Base-by-base conservation (phyloP, 2,797 vertebrate species). In the Acridotheres tristis region DNA sequence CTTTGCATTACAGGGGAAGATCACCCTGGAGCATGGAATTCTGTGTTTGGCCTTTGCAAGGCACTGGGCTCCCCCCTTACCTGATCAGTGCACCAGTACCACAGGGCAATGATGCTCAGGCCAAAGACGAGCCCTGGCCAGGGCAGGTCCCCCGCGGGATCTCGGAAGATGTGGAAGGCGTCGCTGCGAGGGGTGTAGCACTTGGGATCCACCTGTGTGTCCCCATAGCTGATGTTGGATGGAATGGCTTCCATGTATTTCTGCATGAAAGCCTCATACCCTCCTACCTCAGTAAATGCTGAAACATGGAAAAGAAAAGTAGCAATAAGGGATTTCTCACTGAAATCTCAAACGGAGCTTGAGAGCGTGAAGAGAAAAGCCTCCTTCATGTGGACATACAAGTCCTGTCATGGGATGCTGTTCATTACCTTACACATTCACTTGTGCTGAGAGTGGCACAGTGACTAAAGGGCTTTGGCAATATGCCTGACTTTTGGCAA, bases 31-130 rank as follows among this genome's bases (percentile, higher is more conserved):
- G 27, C 48, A 54, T 30, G 21, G 68, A 63, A 50, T 3, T 83
- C 7, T 51, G 57, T 14, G 38, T 30, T 36, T 8, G 7, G 22
- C 30, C 32, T 62, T 66, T 57, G 38, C 55, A 30, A 45, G 53
- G 55, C 27, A 3, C 3, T 7, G 10, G 38, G 76, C 50, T 62
- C 50, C 61, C 45, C 22, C 72, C 1, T 45, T 98, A 99, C 99
- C 99, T 99, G 99, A 76, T 99, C 99, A 0, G 99, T 99, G 96
- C 99, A 99, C 99, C 99, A 99, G 97, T 99, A 99, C 99, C 99
- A 99, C 47, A 95, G 18, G 32, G 98, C 98, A 58, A 99, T 77
- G 85, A 99, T 98, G 54, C 98, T 98, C 73, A 99, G 97, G 63
- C 99, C 99, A 32, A 99, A 98, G 67, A 98, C 1, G 1, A 99